Conservation (phyloP, 2,888 invertebrate species). For the Drosophila borborema region DNA sequence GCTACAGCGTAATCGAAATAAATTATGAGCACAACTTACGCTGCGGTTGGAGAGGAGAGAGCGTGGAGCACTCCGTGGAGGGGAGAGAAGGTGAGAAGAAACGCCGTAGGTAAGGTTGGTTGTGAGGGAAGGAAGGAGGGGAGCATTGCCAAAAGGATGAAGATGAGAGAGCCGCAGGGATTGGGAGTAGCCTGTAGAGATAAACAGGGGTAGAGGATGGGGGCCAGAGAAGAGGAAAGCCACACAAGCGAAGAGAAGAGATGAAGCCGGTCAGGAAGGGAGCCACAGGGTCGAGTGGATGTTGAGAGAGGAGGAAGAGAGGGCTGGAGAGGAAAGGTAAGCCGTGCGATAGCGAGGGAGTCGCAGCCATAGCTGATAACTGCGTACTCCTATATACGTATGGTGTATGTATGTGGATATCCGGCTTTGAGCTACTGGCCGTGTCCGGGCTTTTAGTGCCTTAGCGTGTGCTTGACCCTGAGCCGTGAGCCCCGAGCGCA, state of each 20-base stretch:
- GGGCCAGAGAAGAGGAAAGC: neutral
- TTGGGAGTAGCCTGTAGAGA: no score
- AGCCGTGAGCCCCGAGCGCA: conserved; percentile 2
- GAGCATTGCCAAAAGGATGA: neutral
- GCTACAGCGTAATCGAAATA: conserved; percentile 78
- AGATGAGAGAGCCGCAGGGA: neutral
- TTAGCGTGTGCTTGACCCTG: conserved; percentile 58
- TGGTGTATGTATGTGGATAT: conserved; percentile 53
- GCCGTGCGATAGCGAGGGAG: neutral
- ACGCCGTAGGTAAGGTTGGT: neutral
- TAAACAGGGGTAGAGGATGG: neutral
- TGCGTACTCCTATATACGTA: conserved; percentile 26
- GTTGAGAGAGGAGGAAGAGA: neutral
- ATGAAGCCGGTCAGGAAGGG: neutral
- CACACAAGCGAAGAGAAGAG: neutral
- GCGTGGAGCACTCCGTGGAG: neutral
- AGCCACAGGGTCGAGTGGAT: neutral
- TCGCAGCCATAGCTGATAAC: conserved; percentile 26
- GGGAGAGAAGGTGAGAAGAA: neutral
- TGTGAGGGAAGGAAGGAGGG: neutral
- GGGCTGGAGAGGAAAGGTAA: neutral
- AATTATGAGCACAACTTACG: conserved; percentile 77
- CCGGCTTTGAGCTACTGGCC: conserved; percentile 62
- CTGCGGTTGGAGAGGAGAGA: conserved; percentile 32
- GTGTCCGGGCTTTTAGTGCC: conserved; percentile 62